These are phyloP conservation scores for Petaurus breviceps DNA, from an alignment of 2,113 vertebrate genomes.

Conservation along the genomic window DNA sequence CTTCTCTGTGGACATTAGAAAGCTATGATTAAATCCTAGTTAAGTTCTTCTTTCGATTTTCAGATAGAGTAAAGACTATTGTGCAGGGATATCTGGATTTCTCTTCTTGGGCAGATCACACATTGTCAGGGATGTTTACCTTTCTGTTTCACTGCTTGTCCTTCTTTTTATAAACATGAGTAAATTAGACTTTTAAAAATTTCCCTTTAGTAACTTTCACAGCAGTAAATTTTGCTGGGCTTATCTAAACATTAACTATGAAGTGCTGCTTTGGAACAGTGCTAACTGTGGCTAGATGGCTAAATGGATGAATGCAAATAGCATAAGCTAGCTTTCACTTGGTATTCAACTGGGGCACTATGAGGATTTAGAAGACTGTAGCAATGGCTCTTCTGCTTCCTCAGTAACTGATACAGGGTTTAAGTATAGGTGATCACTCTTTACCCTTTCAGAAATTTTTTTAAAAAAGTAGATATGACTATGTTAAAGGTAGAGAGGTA, in stretches of 20 bases:
- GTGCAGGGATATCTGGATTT: background rate
- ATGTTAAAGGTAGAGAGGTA: too few relatives aligned
- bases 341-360: background rate
- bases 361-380: background rate
- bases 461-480: too few relatives aligned
- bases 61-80: slow-evolving; percentile 8
- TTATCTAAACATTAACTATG: background rate
- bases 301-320: background rate
- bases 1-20: slow-evolving; percentile 32
- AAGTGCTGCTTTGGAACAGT: background rate
- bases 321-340: background rate
- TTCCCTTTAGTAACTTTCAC: background rate
- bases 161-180: slow-evolving; percentile 41
- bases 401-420: too few relatives aligned
- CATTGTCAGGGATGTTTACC: slow-evolving; percentile 44
- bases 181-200: slow-evolving; percentile 23
- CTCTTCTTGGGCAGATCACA: background rate
- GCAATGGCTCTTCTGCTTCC: background rate
- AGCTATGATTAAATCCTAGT: slow-evolving; percentile 13
- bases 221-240: background rate
- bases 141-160: slow-evolving; percentile 35
- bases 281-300: background rate
- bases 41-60: slow-evolving; percentile 46
- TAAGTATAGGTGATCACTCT: too few relatives aligned
- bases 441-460: too few relatives aligned